phyloP scores from a whole-genome alignment of 2,797 vertebrate genomes.

The Anguilla pacifica region DNA sequence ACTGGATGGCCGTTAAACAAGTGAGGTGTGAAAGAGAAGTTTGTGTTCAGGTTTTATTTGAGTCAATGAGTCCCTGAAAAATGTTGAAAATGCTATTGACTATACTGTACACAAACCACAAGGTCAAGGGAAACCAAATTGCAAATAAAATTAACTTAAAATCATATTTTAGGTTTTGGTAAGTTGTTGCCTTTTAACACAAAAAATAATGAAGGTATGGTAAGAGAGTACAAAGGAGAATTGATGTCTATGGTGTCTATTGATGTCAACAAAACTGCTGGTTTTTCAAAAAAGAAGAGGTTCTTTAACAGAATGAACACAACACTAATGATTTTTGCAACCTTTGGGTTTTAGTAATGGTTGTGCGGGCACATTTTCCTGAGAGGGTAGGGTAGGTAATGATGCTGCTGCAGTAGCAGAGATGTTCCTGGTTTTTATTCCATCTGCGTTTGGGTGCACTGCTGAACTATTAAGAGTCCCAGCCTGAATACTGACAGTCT shows the following conservation, averaged over 20 bases:
- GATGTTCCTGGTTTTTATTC: no score
- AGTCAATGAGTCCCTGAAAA: not conserved
- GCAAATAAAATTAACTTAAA: not conserved
- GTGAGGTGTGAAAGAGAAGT: conserved; percentile 11
- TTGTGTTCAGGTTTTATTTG: not conserved
- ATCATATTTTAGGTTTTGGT: not conserved
- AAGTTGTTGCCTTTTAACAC: not conserved
- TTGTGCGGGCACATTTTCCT: no score
- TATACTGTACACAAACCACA: not conserved
- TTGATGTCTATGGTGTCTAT: not conserved
- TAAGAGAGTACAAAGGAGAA: not conserved
- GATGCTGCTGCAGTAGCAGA: no score
- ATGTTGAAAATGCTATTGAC: not conserved
- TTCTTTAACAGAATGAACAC: not conserved
- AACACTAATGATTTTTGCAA: not conserved
- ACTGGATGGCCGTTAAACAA: not conserved
- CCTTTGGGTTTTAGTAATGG: not conserved
- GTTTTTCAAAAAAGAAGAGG: not conserved
- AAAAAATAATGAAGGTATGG: not conserved
- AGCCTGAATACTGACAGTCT: no score
- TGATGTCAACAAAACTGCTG: not conserved
- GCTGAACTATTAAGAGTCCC: no score
- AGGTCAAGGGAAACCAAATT: not conserved
- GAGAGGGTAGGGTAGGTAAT: no score
- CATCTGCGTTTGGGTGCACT: no score